A percentile compares a stretch with the other conserved stretches of the same genome.
phyloP scores from a whole-genome alignment of 37 sponge, comb jelly and placozoan species.

The Lycopodina hypogea region DNA sequence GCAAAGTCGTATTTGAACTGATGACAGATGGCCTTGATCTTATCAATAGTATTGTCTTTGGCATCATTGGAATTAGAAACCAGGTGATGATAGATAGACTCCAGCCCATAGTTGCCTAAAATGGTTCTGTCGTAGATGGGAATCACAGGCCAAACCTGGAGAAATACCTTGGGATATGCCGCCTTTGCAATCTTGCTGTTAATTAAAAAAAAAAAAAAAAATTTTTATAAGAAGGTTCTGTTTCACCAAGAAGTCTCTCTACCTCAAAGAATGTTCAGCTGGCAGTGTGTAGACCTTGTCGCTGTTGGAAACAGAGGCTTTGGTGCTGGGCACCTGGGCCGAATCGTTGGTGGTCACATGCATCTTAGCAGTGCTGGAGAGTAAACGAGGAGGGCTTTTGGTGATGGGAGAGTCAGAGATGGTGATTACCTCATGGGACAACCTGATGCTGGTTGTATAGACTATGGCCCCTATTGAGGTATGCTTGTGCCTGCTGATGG shows the following conservation, averaged over 20 bases:
- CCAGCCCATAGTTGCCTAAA: conserved; percentile 72
- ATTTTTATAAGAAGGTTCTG: conserved; percentile 10
- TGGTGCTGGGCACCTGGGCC: not conserved
- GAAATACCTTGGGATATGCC: conserved; percentile 74
- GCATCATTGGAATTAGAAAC: conserved; percentile 20
- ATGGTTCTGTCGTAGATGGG: conserved; percentile 68
- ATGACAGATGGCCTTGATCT: conserved; percentile 69
- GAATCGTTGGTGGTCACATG: not conserved
- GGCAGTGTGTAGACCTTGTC: not conserved
- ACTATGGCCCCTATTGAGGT: not conserved
- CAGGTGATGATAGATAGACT: conserved; percentile 53
- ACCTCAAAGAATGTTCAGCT: conserved; percentile 45
- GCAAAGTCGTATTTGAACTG: conserved; percentile 86
- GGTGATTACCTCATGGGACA: conserved; percentile 19
- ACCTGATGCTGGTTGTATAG: not conserved
- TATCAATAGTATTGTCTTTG: conserved; percentile 24
- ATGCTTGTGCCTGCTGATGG: not conserved
- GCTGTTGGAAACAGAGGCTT: not conserved
- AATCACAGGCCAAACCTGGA: conserved; percentile 89
- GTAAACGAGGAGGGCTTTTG: conserved; percentile 46
- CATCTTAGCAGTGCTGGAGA: conserved; percentile 5
- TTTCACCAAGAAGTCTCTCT: conserved; percentile 46
- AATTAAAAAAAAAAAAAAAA: conserved; percentile 43
- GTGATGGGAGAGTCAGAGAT: conserved; percentile 20
- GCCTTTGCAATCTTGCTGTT: conserved; percentile 55